A percentile compares a stretch with the other conserved stretches of the same genome.
Evolutionary conservation across 2,113 vertebrate genomes (phyloP).

Genomic region (Sakesphorus luctuosus): DNA sequence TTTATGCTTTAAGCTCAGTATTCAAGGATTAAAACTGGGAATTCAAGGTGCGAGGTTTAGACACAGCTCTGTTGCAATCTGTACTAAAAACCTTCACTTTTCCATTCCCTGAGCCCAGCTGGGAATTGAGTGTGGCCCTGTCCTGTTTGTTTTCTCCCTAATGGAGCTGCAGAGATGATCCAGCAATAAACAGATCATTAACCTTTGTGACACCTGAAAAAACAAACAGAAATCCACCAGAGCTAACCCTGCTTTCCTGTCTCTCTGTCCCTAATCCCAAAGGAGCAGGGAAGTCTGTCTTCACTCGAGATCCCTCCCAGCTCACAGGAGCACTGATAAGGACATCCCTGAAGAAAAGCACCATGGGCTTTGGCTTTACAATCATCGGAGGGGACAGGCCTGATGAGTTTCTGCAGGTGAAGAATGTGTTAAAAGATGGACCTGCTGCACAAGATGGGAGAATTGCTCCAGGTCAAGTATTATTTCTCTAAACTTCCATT

Average conservation of each 20-base stretch:
- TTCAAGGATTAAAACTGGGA: not conserved
- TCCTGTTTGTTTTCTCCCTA: not conserved
- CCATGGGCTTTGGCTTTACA: conserved; percentile 96
- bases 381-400: conserved; percentile 98
- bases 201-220: not conserved
- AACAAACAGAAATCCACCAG: not conserved
- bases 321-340: conserved; percentile 88
- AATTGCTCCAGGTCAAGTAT: conserved; percentile 87
- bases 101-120: not conserved
- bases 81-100: not conserved
- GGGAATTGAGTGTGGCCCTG: not conserved
- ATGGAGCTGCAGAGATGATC: not conserved
- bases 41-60: not conserved
- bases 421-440: conserved; percentile 93
- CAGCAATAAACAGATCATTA: not conserved
- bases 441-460: conserved; percentile 94
- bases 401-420: conserved; percentile 97
- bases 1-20: not conserved
- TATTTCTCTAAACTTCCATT: not conserved
- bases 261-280: not conserved
- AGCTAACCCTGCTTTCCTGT: not conserved
- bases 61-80: not conserved
- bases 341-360: conserved; percentile 89
- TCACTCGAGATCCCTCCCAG: conserved; percentile 91
- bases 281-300: conserved; percentile 79